These are phyloP conservation scores for Chaetops frenatus DNA, from an alignment of 2,113 vertebrate genomes.

Conservation along the genomic window DNA sequence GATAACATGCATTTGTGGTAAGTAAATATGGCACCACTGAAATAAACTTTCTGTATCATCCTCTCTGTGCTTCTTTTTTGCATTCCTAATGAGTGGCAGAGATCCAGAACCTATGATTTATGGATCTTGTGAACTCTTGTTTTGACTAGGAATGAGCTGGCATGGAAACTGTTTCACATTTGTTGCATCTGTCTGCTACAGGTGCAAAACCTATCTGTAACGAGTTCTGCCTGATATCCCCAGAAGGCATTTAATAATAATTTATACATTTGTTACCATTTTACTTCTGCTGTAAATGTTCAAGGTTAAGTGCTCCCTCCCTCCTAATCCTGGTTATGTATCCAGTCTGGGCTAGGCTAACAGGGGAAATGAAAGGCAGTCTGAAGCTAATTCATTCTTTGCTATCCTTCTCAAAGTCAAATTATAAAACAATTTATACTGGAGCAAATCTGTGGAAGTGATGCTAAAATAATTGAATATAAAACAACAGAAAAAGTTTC, in stretches of 20 bases:
- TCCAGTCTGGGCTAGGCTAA: not conserved
- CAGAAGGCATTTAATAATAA: slow-evolving; percentile 17
- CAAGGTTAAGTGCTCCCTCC: slow-evolving; percentile 6
- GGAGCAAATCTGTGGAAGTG: not conserved
- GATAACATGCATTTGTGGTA: not conserved
- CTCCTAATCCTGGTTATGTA: not conserved
- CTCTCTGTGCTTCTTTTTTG: not conserved
- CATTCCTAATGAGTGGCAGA: not conserved
- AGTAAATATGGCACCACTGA: not conserved
- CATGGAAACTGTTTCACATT: not conserved
- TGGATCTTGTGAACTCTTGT: not conserved
- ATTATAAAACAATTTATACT: not conserved
- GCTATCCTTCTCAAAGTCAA: not conserved
- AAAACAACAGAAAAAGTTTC: not conserved
- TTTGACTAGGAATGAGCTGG: not conserved
- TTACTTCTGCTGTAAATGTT: slow-evolving; percentile 4
- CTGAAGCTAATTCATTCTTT: not conserved
- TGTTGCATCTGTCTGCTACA: slow-evolving; percentile 3
- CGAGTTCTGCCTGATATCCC: not conserved
- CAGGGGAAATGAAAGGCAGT: not conserved
- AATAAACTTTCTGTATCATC: not conserved
- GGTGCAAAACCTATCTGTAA: not conserved
- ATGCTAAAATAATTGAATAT: not conserved
- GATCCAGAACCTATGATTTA: not conserved
- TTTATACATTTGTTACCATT: slow-evolving; percentile 1